These are phyloP conservation scores for Nasonia vitripennis DNA, from an alignment of 1,140 invertebrate genomes.

Conservation along the genomic window DNA sequence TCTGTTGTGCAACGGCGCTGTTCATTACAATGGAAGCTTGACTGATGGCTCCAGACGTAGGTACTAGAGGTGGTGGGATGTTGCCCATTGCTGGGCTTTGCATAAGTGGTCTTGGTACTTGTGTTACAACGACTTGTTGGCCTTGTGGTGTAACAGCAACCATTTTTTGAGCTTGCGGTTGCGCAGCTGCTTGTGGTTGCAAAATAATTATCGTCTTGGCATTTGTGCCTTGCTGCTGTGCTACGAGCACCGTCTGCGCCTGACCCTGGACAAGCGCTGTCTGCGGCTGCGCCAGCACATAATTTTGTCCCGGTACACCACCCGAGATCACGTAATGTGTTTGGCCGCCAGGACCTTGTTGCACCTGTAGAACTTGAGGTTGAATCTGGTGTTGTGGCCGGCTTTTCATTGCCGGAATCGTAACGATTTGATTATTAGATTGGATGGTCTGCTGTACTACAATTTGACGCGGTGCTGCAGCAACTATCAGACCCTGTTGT, in stretches of 20 bases:
- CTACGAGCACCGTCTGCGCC: constrained; percentile 79
- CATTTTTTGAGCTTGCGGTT: constrained; percentile 74
- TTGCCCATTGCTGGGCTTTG: constrained; percentile 73
- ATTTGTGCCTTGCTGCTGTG: constrained; percentile 79
- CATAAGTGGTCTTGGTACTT: constrained; percentile 74
- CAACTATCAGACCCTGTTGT: constrained; percentile 71
- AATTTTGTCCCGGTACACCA: constrained; percentile 75
- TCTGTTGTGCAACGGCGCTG: constrained; percentile 64
- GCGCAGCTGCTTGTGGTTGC: constrained; percentile 77
- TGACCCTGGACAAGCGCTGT: constrained; percentile 79
- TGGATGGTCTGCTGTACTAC: constrained; percentile 74
- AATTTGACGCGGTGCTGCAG: constrained; percentile 72
- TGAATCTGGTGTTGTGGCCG: constrained; percentile 69
- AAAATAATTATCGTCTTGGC: constrained; percentile 85
- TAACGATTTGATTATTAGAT: constrained; percentile 68
- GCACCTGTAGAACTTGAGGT: constrained; percentile 68
- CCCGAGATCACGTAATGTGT: constrained; percentile 77
- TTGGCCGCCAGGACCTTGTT: constrained; percentile 69
- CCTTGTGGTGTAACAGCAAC: constrained; percentile 81
- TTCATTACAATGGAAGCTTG: constrained; percentile 72
- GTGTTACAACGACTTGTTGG: constrained; percentile 74
- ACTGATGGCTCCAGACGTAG: constrained; percentile 71
- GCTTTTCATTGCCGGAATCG: constrained; percentile 70
- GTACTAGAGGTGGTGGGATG: constrained; percentile 71
- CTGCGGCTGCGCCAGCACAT: constrained; percentile 80